A percentile compares a stretch with the other conserved stretches of the same genome.
Conservation (phyloP, 2,113 vertebrate species). For the Callospermophilus lateralis region DNA sequence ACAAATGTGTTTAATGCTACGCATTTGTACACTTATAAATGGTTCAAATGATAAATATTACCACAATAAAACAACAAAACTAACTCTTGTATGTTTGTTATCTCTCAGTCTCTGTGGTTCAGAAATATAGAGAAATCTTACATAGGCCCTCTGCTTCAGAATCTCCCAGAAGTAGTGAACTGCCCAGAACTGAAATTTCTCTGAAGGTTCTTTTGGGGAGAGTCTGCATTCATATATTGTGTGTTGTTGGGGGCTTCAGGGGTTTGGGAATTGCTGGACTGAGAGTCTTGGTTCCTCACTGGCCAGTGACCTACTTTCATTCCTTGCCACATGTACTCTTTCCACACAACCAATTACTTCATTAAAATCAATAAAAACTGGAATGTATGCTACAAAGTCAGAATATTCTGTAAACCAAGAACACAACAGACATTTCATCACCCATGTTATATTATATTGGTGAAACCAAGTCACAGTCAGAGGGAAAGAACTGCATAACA, state of each 20-base stretch:
- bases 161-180: background rate
- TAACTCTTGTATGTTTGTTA: background rate
- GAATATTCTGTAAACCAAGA: background rate
- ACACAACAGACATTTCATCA: background rate
- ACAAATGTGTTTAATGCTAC: background rate
- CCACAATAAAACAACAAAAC: background rate
- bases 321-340: background rate
- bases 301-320: background rate
- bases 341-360: background rate
- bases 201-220: background rate
- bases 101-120: background rate
- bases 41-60: slow-evolving; percentile 1
- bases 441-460: background rate
- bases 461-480: background rate
- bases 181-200: background rate
- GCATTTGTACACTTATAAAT: background rate
- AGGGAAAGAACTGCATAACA: background rate
- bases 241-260: background rate
- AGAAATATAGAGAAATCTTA: background rate
- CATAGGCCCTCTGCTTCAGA: background rate
- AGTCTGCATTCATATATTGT: too few species aligned
- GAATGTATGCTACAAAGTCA: background rate
- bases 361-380: background rate
- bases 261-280: background rate
- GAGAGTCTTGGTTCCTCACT: background rate